Percentiles rank a stretch among this genome's conserved stretches.
phyloP scores from a whole-genome alignment of 2,888 invertebrate genomes.

The Orthosia gracilis region DNA sequence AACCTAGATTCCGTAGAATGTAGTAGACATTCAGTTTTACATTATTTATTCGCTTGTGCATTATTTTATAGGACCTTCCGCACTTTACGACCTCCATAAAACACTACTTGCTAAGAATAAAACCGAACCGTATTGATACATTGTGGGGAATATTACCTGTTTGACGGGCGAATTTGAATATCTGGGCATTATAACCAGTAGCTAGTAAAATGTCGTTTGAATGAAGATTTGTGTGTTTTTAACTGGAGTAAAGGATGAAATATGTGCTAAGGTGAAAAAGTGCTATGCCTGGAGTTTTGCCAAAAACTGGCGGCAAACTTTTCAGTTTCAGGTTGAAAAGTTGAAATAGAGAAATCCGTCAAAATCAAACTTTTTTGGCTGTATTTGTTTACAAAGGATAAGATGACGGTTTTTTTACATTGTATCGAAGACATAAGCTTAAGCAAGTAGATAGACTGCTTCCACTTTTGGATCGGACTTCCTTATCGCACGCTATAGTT shows the following conservation, averaged over 20 bases:
- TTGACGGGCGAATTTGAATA: slow-evolving; percentile 5
- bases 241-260: slow-evolving; percentile 18
- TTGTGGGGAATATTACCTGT: slow-evolving; percentile 9
- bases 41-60: slow-evolving; percentile 4
- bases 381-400: not conserved
- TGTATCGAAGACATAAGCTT: too few species aligned
- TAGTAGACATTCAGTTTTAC: not conserved
- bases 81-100: slow-evolving; percentile 30
- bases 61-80: not conserved
- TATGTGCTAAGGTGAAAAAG: slow-evolving; percentile 1
- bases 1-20: too few species aligned
- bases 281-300: not conserved
- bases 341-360: not conserved
- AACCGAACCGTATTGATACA: slow-evolving; percentile 13
- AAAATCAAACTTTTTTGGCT: not conserved
- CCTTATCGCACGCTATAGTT: too few species aligned
- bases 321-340: not conserved
- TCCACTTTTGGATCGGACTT: not conserved
- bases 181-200: not conserved
- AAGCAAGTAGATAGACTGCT: not conserved
- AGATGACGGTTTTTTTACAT: too few species aligned
- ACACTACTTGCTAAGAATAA: slow-evolving; percentile 13
- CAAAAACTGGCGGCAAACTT: not conserved
- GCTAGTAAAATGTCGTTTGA: slow-evolving; percentile 10
- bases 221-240: slow-evolving; percentile 11